Base-by-base conservation (phyloP, 2,888 invertebrate species). In the Metalampra italica region DNA sequence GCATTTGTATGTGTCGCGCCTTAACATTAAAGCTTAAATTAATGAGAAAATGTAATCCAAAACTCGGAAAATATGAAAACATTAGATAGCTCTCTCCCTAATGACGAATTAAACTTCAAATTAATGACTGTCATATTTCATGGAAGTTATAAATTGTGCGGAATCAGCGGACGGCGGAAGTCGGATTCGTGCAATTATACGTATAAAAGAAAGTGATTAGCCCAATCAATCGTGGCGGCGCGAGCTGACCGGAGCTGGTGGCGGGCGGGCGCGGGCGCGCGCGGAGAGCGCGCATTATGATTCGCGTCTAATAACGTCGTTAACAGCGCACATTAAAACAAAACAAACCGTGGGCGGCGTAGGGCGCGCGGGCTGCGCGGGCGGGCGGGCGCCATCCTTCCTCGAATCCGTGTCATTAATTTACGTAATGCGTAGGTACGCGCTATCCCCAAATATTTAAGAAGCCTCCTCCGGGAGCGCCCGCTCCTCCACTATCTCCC, bases 381-480 rank as follows among this genome's bases (percentile, higher is more conserved):
- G 77, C 59, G 78, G n/a, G 81, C 68, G 81, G 80, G 72, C 82
- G 85, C 87, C 88, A 87, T 87, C 89, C 89, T 88, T 88, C 89
- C 88, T 86, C 83, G 89, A 89, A 89, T 88, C 89, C 89, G 89
- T 88, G 89, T 89, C 89, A 89, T 89, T 89, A 88, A 89, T 89
- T 89, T 89, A 88, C 89, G 89, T 89, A 89, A 89, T 89, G 89
- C 89, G 89, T 88, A 88, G 87, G 88, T 89, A 88, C 89, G 89
- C 89, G 89, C 89, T 89, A 89, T 88, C 89, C 89, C 88, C 89
- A 89, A 89, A 89, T 89, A 89, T 89, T 89, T 89, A 89, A 89
- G 89, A 89, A 88, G 89, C 88, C 89, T 87, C 88, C 88, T 90
- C 82, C 84, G 85, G 84, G 86, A 84, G 87, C 84, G 79, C 82